Conservation (phyloP, 2,888 invertebrate genomes). For the Macropis europaea region DNA sequence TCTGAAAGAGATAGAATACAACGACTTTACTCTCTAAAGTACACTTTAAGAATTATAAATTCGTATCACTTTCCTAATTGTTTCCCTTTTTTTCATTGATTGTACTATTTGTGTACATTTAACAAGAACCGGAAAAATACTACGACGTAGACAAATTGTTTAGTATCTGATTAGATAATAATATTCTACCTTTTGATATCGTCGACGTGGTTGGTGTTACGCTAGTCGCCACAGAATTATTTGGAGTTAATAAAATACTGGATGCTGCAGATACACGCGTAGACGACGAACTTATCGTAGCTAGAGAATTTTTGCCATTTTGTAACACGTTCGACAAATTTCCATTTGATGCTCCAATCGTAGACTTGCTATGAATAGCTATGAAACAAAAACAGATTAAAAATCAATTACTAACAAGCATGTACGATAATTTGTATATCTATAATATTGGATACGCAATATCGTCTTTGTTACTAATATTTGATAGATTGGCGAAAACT, state of each 20-base stretch:
- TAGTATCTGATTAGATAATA: slow-evolving; percentile 64
- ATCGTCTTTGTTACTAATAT: too few species aligned
- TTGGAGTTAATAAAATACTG: slow-evolving; percentile 70
- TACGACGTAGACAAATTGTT: slow-evolving; percentile 45
- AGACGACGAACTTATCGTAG: slow-evolving; percentile 54
- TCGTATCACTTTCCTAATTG: slow-evolving; percentile 5
- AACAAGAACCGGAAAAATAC: slow-evolving; percentile 14
- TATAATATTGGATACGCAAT: too few species aligned
- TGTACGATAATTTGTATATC: not conserved
- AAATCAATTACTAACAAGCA: not conserved
- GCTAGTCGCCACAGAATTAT: slow-evolving; percentile 57
- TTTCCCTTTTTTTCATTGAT: not conserved
- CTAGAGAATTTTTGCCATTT: slow-evolving; percentile 63
- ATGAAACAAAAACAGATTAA: not conserved
- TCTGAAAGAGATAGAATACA: not conserved
- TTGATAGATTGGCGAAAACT: too few species aligned
- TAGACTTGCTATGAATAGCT: slow-evolving; percentile 43
- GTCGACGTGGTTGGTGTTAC: slow-evolving; percentile 60
- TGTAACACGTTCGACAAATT: slow-evolving; percentile 67
- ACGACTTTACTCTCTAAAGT: not conserved
- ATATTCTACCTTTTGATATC: slow-evolving; percentile 75
- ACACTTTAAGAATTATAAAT: slow-evolving; percentile 14
- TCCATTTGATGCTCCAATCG: slow-evolving; percentile 40
- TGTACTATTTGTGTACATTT: slow-evolving; percentile 3
- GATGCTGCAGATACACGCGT: slow-evolving; percentile 62